Evolutionary conservation across 2,113 vertebrate genomes (phyloP), one percentile per base, ranked within the genome.

Genomic region (Thunnus thynnus): DNA sequence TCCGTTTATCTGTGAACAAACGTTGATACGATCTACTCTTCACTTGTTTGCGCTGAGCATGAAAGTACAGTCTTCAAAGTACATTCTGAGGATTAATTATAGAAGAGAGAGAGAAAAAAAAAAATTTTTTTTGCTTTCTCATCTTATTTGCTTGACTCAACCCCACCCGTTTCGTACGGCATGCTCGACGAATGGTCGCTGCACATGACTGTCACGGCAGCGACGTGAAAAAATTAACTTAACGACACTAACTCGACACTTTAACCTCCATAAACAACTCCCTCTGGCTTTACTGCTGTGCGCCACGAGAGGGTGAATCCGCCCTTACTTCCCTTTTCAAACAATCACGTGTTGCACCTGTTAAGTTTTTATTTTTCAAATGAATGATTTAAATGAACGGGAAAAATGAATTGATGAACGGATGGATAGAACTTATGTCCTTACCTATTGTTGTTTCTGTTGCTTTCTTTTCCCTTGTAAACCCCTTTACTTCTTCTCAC

Each of bases 391-490:
- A 3, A 74, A 80, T 67, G 5, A 62, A 25, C n/a, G 44, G 32
- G 57, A 56, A 32, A 58, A 47, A 51, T 47, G 1, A 27, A 36
- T 17, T 32, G 4, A 80, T 56, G 13, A 70, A 12, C 16, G 32
- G 36, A 87, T 47, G 22, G 13, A 80, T 30, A 55, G 9, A 56
- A 55, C 76, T 74, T n/a, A 56, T 17, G 13, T 11, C 41, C 89
- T 92, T 92, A 93, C 92, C 90, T 88, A 80, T 11, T 20, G 77
- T 30, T 66, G 80, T 36, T 68, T 84, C 36, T 70, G 52, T 58
- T 66, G 68, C 56, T 71, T 58, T 72, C 25, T 51, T 57, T 46
- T 13, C 32, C 18, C 41, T 79, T 67, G 47, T 36, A 16, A 56
- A 70, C 68, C 58, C 22, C 61, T 44, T 78, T 17, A 13, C 60